Evolutionary conservation across 2,113 vertebrate genomes (phyloP), one percentile per base, ranked within the genome.

Genomic region (Haplotaxodon microlepis): DNA sequence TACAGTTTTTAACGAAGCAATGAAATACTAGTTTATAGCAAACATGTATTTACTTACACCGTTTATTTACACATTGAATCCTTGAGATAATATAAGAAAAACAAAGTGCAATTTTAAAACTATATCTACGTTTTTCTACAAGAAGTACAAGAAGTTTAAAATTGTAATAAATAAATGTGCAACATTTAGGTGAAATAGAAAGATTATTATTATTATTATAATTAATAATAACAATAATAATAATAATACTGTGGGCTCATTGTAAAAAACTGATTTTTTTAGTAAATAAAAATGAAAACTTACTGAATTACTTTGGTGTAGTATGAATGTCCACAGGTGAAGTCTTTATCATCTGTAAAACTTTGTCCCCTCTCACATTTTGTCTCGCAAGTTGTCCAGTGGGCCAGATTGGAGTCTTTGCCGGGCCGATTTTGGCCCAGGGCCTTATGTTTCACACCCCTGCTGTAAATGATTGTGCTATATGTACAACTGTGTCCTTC

Each of bases 1-100:
- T 11, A 73, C 2, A 0, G 24, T 45, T 45, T 73, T 17, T 73
- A 45, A 45, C 0, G 8, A 45, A 17, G 69, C n/a, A 9, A 42
- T 42, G n/a, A 24, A 42, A 24, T 24, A 45, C 6, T 73, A 27
- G 14, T 73, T 42, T 76, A 16, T 7, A 63, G 29, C 59, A 63
- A 66, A 66, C 61, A 36, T 36, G 59, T 36, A 63, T 66, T n/a
- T 36, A 66, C 10, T 66, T 13, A 12, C 17, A 8, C 0, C 1
- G 1, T 36, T 66, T 66, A 66, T n/a, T 66, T 66, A 38, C 61
- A 66, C 61, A 13, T 38, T 66, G 34, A 1, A 38, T 66, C 61
- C 1, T 12, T 0, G 19, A 31, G 57, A 34, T 61, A 10, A 31
- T 31, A 59, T 17, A 31, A 31, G 57, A 59, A 31, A 59, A 59